Evolutionary conservation across 2,113 vertebrate genomes (phyloP), one percentile per base, ranked within the genome.

Genomic region (Puntigrus tetrazona): DNA sequence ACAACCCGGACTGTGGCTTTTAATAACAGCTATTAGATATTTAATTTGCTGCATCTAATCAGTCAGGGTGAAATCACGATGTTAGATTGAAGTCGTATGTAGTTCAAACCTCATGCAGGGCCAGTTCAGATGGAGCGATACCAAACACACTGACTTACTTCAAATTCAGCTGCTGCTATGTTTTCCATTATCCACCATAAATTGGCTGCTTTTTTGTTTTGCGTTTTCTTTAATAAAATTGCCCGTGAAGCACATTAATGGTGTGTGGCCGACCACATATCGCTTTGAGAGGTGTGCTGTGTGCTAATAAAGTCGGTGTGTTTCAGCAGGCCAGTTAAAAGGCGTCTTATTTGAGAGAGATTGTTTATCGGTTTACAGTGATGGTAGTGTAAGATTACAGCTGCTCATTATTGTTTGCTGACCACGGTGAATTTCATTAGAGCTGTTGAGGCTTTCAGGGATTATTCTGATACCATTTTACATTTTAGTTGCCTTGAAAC

Each of bases 171-270:
- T 16, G 38, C 47, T 78, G 63, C 72, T 73, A 6, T 61, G 80
- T 67, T 86, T 81, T 86, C 27, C 61, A 73, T 78, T 61, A 78
- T 72, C 81, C 55, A 18, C 34, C 61, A 50, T 72, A 73, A 75
- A 86, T 10, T 61, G 74, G 4, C 31, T 38, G 69, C 22, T 22
- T 76, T 76, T 78, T 52, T 41, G 47, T 83, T n/a, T 78, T 72
- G 34, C 29, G 22, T 36, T 83, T 86, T 82, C 61, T 78, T 83
- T 78, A 79, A 84, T 74, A 27, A 86, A 86, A 86, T 86, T 57
- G 81, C 34, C 81, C 75, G 57, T 86, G 63, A 86, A 86, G 81
- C 85, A 80, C 73, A 86, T 86, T 74, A 86, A 84, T 84, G 78
- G 75, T 86, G 85, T 86, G 85, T 86, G 81, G 81, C 43, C 76